Percentiles rank a stretch among this genome's conserved stretches.
These are phyloP conservation scores for Miltochrista miniata DNA, from an alignment of 2,888 invertebrate genomes.

Conservation along the genomic window DNA sequence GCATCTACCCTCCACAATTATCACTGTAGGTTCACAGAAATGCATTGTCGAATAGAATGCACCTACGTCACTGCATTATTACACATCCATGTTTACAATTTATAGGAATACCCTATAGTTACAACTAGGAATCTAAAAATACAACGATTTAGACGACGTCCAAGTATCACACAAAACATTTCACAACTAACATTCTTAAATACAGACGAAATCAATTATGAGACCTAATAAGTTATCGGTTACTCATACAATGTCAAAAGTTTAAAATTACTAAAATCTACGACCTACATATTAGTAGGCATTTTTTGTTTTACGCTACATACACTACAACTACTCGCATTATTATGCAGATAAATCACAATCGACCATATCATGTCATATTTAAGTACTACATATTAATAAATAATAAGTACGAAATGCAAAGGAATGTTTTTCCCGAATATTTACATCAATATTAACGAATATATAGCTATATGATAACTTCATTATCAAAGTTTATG, in stretches of 20 bases:
- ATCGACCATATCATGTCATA: neutral
- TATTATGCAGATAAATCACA: neutral
- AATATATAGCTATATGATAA: neutral
- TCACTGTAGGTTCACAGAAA: neutral
- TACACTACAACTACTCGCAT: neutral
- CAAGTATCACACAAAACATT: constrained; percentile 4
- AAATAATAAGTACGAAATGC: neutral
- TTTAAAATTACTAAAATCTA: too few relatives aligned
- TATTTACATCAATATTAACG: neutral
- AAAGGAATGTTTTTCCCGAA: neutral
- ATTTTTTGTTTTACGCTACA: neutral
- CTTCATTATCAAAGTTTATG: neutral
- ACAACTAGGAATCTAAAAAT: neutral
- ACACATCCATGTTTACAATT: neutral
- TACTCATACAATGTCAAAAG: neutral
- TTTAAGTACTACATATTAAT: neutral
- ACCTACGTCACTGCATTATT: neutral
- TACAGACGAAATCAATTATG: neutral
- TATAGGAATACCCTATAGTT: neutral
- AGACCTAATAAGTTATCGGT: neutral
- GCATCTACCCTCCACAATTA: neutral
- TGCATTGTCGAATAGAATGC: neutral
- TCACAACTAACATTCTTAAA: neutral
- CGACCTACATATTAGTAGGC: too few relatives aligned
- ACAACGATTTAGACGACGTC: neutral